Evolutionary conservation across 2,113 vertebrate species (phyloP), one percentile per base, ranked within the genome.

Genomic region (Tragulus kanchil): DNA sequence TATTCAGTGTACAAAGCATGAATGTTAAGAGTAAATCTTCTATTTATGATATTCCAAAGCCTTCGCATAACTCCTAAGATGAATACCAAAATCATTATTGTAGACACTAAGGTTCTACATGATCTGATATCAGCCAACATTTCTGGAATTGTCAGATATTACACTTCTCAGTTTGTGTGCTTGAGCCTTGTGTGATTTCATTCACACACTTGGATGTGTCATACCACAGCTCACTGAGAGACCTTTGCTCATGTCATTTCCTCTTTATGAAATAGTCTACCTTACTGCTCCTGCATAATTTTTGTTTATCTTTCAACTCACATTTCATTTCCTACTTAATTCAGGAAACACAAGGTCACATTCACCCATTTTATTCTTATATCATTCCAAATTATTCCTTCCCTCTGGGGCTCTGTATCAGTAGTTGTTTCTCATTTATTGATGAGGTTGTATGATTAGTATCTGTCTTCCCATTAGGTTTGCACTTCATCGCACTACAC

Each of bases 361-460:
- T 79, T 78, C 5, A 25, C 3, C 14, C 19, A 52, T 93, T 84
- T 79, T 82, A 67, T 8, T 77, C 11, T 67, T 77, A 11, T 17
- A 73, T 59, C 28, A 75, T 78, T 92, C 23, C 16, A 81, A 67
- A 67, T 5, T 3, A 12, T 89, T 58, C 10, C 14, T 93, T 78
- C 42, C 50, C 13, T 89, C 42, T 25, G 42, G 15, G 19, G 6
- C 3, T 78, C 36, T n/a, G 3, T 82, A 28, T 31, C 21, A 45
- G 12, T 81, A 77, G 7, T 79, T 88, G 48, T 69, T 86, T 90
- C 36, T 52, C 11, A 81, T 56, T 85, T 88, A 73, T 65, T 84
- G 62, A 36, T 89, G 50, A 92, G 6, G 1, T 62, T 16, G 21
- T 61, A 12, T 67, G 8, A 79, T 81, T 88, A 93, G 25, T 73